These are phyloP conservation scores for Illadopsis cleaveri DNA, from an alignment of 2,113 vertebrate genomes.

Conservation along the genomic window DNA sequence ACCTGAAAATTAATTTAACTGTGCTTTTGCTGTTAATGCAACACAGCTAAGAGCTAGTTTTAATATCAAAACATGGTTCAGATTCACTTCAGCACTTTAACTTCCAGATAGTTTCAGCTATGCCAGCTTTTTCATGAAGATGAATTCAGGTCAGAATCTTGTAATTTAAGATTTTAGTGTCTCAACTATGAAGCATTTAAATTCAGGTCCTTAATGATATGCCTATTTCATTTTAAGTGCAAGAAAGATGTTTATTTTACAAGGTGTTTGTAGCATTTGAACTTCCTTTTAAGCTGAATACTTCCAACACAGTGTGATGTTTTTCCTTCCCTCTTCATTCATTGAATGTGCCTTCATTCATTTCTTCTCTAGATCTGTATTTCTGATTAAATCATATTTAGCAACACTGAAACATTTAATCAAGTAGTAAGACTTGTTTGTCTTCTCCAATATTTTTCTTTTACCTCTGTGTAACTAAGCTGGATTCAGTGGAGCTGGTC, in stretches of 20 bases:
- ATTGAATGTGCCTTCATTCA: not conserved
- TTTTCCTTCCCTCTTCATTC: not conserved
- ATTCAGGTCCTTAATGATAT: not conserved
- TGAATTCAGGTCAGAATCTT: not conserved
- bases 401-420: not conserved
- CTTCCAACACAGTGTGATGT: not conserved
- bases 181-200: not conserved
- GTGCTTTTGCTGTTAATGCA: not conserved
- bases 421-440: conserved; percentile 19
- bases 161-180: not conserved
- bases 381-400: conserved; percentile 23
- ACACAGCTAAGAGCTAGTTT: not conserved
- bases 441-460: not conserved
- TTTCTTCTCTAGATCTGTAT: not conserved
- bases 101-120: not conserved
- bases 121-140: not conserved
- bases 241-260: not conserved
- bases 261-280: not conserved
- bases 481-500: conserved; percentile 14
- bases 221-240: not conserved
- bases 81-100: not conserved
- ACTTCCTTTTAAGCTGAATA: not conserved
- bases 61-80: not conserved
- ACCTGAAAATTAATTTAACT: not conserved
- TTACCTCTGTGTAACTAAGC: not conserved